Percentiles rank a stretch among this genome's conserved stretches.
phyloP scores from a whole-genome alignment of 2,113 vertebrate species.

The Sialia sialis region DNA sequence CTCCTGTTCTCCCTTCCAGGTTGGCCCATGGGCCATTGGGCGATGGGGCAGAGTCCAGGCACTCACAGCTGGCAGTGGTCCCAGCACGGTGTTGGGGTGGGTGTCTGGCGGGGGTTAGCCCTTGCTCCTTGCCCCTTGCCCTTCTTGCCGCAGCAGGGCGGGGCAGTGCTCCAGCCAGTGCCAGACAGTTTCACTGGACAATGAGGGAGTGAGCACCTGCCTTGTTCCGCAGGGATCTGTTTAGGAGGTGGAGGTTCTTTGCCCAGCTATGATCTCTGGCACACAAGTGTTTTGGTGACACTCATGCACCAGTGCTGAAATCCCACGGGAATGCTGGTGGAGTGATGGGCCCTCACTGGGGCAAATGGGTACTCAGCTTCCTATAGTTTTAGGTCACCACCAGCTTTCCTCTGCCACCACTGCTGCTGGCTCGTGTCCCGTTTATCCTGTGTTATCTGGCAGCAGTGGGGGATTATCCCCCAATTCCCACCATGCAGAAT shows the following conservation, averaged over 20 bases:
- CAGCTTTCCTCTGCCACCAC: neutral
- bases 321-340: neutral
- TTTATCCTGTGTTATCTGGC: neutral
- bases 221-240: neutral
- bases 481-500: accelerated
- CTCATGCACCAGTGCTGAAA: neutral
- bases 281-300: accelerated
- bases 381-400: accelerated
- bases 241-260: neutral
- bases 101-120: accelerated
- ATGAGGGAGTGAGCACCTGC: accelerated
- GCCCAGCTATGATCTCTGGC: neutral
- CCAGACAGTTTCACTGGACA: accelerated
- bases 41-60: neutral
- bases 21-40: no score
- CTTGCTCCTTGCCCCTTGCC: neutral
- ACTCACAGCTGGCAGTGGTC: neutral
- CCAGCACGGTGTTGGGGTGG: accelerated
- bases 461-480: neutral
- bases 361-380: accelerated
- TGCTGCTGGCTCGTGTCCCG: accelerated
- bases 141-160: accelerated
- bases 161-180: accelerated
- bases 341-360: accelerated
- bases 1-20: no score